Percentiles rank a stretch among this genome's conserved stretches.
These are phyloP conservation scores for Laticauda colubrina DNA, from an alignment of 2,113 vertebrate genomes.

Conservation along the genomic window DNA sequence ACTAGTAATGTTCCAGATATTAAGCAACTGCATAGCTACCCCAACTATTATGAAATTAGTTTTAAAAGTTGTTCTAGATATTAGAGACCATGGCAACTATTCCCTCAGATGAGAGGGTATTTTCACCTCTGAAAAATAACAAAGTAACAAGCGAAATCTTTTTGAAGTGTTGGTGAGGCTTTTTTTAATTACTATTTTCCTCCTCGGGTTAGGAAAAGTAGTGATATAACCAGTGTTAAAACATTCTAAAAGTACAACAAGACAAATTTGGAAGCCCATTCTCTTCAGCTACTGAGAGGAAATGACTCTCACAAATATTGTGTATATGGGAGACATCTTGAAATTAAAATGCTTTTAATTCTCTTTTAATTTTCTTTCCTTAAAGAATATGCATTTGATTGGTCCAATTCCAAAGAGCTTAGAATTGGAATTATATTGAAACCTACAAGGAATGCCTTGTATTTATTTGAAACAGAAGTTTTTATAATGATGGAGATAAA, in stretches of 20 bases:
- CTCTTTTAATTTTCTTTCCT: neutral
- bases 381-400: neutral
- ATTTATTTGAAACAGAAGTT: neutral
- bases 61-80: neutral
- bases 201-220: neutral
- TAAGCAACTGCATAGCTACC: neutral
- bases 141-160: neutral
- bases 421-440: neutral
- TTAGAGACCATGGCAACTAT: neutral
- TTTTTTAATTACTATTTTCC: neutral
- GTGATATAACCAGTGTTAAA: neutral
- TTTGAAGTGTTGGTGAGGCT: neutral
- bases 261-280: neutral
- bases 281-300: neutral
- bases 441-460: neutral
- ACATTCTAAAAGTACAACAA: neutral
- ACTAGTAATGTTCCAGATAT: neutral
- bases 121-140: neutral
- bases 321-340: neutral
- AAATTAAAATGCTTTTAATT: neutral
- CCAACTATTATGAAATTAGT: neutral
- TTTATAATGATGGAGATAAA: neutral
- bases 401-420: neutral
- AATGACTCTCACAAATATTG: neutral
- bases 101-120: neutral